A percentile compares a stretch with the other conserved stretches of the same genome.
These are phyloP conservation scores for Lacerta agilis DNA, from an alignment of 2,797 vertebrate species.

Conservation along the genomic window DNA sequence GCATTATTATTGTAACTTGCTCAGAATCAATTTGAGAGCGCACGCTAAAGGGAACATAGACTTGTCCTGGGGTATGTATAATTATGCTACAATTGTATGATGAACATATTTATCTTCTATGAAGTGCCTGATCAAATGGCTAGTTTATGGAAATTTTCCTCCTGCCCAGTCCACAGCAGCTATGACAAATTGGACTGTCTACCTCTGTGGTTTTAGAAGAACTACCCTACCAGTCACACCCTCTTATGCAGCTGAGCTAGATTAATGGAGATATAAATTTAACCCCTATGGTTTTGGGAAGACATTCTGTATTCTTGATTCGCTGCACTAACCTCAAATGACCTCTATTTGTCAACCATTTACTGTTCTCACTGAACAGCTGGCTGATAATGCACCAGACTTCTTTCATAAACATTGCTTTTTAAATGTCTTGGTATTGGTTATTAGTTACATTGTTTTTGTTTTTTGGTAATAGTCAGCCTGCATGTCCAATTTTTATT, in stretches of 20 bases:
- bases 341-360: constrained; percentile 17
- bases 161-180: constrained; percentile 17
- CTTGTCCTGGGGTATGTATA: constrained; percentile 37
- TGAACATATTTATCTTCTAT: constrained; percentile 42
- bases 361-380: neutral
- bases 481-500: constrained; percentile 6
- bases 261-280: constrained; percentile 49
- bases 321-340: constrained; percentile 29
- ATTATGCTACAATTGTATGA: constrained; percentile 43
- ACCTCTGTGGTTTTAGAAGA: constrained; percentile 27
- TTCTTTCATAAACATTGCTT: constrained; percentile 17
- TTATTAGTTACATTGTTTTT: constrained; percentile 4
- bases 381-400: constrained; percentile 12
- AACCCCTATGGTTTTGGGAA: constrained; percentile 24
- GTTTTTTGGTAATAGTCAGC: neutral
- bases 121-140: constrained; percentile 45
- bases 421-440: constrained; percentile 17
- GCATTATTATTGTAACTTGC: constrained; percentile 52
- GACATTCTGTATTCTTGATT: constrained; percentile 1
- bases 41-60: constrained; percentile 47
- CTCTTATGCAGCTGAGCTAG: constrained; percentile 9
- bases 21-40: constrained; percentile 50
- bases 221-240: constrained; percentile 4
- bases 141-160: constrained; percentile 15
- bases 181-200: constrained; percentile 48